Percentiles rank a stretch among this genome's conserved stretches.
phyloP scores from a whole-genome alignment of 2,797 vertebrate genomes.

The Pteropus rufus region DNA sequence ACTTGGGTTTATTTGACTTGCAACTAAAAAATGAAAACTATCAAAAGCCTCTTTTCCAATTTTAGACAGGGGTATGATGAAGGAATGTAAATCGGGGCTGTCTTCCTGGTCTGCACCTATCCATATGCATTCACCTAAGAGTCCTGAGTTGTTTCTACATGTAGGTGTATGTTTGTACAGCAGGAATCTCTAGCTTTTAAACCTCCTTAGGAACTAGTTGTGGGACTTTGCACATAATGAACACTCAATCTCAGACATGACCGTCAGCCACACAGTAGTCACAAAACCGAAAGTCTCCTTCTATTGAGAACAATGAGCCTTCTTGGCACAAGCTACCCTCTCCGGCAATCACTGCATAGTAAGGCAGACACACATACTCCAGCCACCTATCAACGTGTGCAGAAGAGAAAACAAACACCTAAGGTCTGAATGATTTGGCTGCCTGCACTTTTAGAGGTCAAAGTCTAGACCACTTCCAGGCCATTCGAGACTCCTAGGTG shows the following conservation, averaged over 20 bases:
- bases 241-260: background rate
- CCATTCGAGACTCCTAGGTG: background rate
- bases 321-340: background rate
- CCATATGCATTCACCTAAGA: background rate
- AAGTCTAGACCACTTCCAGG: background rate
- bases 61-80: background rate
- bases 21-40: background rate
- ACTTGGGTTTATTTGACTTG: background rate
- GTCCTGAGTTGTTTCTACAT: background rate
- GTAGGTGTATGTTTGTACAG: background rate
- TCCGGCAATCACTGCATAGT: no score
- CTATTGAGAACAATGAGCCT: background rate
- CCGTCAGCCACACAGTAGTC: background rate
- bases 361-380: background rate
- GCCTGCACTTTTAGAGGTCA: background rate
- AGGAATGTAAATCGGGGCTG: background rate
- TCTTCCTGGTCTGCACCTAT: background rate
- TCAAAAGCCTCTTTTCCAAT: background rate
- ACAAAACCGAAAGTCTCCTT: background rate
- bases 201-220: background rate
- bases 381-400: background rate
- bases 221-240: background rate
- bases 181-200: background rate
- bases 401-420: background rate
- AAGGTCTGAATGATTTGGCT: background rate